Evolutionary conservation across 2,113 vertebrate species (phyloP).

Genomic region (Passer domesticus): DNA sequence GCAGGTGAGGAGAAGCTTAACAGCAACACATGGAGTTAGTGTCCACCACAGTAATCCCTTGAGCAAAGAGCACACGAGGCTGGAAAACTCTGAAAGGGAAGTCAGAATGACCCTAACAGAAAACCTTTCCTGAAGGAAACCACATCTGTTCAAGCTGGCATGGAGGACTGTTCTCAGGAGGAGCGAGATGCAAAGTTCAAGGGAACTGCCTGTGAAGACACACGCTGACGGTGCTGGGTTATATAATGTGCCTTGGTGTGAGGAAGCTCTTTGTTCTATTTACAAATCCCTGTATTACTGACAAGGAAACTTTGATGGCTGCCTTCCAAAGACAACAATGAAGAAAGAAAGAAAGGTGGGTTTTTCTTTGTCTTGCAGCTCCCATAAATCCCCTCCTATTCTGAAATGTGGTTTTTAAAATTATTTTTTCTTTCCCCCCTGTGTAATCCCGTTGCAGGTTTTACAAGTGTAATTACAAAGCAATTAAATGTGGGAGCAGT

Average conservation of each 20-base stretch:
- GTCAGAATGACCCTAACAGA: conserved; percentile 32
- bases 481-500: background rate
- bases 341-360: conserved; percentile 44
- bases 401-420: background rate
- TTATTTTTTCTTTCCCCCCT: background rate
- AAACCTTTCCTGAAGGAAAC: conserved; percentile 48
- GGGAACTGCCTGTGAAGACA: conserved; percentile 28
- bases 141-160: conserved; percentile 37
- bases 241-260: background rate
- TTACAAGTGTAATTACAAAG: conserved; percentile 10
- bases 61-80: conserved; percentile 43
- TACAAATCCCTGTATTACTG: conserved; percentile 29
- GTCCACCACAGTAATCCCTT: background rate
- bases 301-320: conserved; percentile 46
- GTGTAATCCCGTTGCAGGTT: background rate
- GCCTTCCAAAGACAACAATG: conserved; percentile 57
- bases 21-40: background rate
- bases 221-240: background rate
- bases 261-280: conserved; percentile 52
- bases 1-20: conserved; percentile 46
- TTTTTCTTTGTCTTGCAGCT: conserved; percentile 52
- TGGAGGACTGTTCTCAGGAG: conserved; percentile 54
- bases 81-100: conserved; percentile 51
- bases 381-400: conserved; percentile 18
- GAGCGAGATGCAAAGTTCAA: conserved; percentile 9